Evolutionary conservation across 2,113 vertebrate genomes (phyloP).

Genomic region (Ptyas mucosa): DNA sequence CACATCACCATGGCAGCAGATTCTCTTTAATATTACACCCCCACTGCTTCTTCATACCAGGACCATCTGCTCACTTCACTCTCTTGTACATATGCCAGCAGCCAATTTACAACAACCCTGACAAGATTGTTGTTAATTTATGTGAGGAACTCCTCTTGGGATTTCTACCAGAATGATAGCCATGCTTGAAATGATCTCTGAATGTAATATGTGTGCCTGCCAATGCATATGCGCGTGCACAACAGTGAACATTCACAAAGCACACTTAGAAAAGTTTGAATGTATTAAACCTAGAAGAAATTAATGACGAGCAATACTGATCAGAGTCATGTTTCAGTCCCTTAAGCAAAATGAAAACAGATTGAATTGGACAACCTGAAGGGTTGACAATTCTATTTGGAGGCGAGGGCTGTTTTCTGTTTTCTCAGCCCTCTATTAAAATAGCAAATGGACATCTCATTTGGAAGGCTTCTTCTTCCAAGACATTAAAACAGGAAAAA

Average conservation of each 20-base stretch:
- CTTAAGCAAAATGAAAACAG: background rate
- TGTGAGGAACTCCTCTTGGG: slow-evolving; percentile 4
- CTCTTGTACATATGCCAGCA: slow-evolving; percentile 22
- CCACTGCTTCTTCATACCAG: slow-evolving; percentile 7
- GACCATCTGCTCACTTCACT: slow-evolving; percentile 26
- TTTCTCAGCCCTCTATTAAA: background rate
- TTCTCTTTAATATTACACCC: slow-evolving; percentile 5
- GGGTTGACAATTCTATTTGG: background rate
- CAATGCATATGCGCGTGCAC: background rate
- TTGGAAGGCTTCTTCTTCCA: background rate
- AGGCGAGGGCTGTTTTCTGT: background rate
- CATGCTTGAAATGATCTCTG: background rate
- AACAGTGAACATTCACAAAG: background rate
- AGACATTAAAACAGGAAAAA: background rate
- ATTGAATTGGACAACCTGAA: background rate
- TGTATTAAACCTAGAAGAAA: background rate
- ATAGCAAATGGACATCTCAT: background rate
- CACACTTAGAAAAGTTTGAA: background rate
- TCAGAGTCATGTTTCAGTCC: background rate
- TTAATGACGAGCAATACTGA: background rate
- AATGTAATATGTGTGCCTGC: background rate
- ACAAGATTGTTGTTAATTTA: slow-evolving; percentile 21
- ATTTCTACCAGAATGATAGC: slow-evolving; percentile 18
- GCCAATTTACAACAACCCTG: slow-evolving; percentile 21
- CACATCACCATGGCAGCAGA: slow-evolving; percentile 27